Evolutionary conservation across 2,113 vertebrate species (phyloP).

Genomic region (Mirounga angustirostris): DNA sequence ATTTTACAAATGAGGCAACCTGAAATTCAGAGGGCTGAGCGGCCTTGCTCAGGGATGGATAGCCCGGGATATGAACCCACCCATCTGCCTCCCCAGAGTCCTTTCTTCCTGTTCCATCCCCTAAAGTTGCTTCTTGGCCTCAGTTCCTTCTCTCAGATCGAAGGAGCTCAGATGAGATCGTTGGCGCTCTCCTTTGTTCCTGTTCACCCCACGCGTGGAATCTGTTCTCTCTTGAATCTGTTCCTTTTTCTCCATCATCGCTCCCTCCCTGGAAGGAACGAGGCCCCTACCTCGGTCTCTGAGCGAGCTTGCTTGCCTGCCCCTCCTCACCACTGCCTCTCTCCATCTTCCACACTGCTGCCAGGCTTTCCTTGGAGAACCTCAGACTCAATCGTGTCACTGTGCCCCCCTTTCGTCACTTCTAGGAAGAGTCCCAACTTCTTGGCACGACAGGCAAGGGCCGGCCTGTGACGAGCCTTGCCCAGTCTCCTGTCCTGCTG

Average conservation of each 20-base stretch:
- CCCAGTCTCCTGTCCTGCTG: not conserved
- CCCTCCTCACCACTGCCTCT: not conserved
- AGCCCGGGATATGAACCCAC: not conserved
- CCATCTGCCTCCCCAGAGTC: not conserved
- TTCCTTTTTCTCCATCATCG: not conserved
- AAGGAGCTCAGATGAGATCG: not conserved
- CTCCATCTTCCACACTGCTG: not conserved
- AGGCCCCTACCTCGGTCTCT: not conserved
- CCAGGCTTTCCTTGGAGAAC: not conserved
- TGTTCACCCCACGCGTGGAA: not conserved
- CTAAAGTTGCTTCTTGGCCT: not conserved
- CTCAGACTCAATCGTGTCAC: no score
- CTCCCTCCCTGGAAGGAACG: not conserved
- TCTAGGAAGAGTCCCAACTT: not conserved
- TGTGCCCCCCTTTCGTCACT: not conserved
- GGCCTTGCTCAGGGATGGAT: not conserved
- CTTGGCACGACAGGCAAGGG: not conserved
- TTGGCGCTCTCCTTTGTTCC: not conserved
- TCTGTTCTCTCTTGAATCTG: not conserved
- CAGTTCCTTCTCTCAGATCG: not conserved
- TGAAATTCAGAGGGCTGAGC: not conserved
- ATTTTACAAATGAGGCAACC: not conserved
- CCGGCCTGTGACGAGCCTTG: not conserved
- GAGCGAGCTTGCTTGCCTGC: not conserved
- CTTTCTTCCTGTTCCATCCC: not conserved